Conservation (phyloP, 92 coral and sea anemone genomes). For the Anthopleura xanthogrammica region DNA sequence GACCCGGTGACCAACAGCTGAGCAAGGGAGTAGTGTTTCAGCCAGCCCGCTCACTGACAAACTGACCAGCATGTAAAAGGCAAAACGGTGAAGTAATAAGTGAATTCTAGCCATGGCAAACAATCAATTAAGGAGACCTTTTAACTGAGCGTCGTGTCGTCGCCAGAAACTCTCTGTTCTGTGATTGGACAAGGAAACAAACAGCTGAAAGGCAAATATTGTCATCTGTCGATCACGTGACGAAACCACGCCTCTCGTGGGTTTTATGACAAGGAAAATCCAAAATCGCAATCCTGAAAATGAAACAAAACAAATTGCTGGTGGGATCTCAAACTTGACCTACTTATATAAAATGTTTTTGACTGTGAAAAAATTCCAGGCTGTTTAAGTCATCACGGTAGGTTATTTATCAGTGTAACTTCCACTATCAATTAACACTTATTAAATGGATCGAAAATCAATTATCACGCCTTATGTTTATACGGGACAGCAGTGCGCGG, state of each 20-base stretch:
- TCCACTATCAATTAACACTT: slow-evolving; percentile 74
- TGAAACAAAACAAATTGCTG: neutral
- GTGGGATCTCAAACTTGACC: neutral
- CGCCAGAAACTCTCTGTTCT: slow-evolving; percentile 62
- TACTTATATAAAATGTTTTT: neutral
- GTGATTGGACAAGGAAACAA: slow-evolving; percentile 62
- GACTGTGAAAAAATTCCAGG: slow-evolving; percentile 7
- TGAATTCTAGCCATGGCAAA: slow-evolving; percentile 87
- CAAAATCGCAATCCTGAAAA: neutral
- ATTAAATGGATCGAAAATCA: slow-evolving; percentile 58
- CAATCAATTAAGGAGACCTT: slow-evolving; percentile 90
- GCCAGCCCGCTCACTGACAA: slow-evolving; percentile 32
- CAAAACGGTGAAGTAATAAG: slow-evolving; percentile 71
- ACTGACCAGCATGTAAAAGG: slow-evolving; percentile 43
- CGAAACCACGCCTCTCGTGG: slow-evolving; percentile 46
- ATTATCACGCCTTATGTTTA: slow-evolving; percentile 61
- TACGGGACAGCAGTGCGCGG: slow-evolving; percentile 38
- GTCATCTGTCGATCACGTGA: slow-evolving; percentile 65
- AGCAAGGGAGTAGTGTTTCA: slow-evolving; percentile 36
- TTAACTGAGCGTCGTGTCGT: slow-evolving; percentile 96
- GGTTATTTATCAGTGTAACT: slow-evolving; percentile 47
- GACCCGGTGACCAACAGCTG: slow-evolving; percentile 31
- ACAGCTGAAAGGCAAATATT: slow-evolving; percentile 53
- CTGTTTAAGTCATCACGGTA: slow-evolving; percentile 15
- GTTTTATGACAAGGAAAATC: slow-evolving; percentile 17